Percentiles rank a stretch among this genome's conserved stretches.
Conservation (phyloP, 2,797 vertebrate genomes). For the Aulostomus chinensis region DNA sequence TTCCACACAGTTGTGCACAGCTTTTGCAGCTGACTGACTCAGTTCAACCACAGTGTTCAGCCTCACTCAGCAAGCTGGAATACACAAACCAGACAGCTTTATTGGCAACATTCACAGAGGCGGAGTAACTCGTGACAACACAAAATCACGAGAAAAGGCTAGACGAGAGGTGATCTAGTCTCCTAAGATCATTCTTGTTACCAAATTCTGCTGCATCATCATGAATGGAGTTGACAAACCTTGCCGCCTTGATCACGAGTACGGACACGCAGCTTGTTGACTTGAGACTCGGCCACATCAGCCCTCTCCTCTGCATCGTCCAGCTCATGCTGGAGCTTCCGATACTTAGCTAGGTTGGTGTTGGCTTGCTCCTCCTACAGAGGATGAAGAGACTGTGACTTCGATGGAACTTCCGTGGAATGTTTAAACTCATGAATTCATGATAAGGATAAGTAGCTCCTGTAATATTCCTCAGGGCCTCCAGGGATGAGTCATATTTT, state of each 20-base stretch:
- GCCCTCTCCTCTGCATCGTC: constrained; percentile 91
- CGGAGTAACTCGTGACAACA: constrained; percentile 31
- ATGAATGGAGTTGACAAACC: constrained; percentile 28
- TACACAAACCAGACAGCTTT: constrained; percentile 53
- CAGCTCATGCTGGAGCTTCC: constrained; percentile 92
- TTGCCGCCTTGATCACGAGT: constrained; percentile 77
- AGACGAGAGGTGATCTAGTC: constrained; percentile 45
- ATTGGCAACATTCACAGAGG: constrained; percentile 60
- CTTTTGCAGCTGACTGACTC: constrained; percentile 69
- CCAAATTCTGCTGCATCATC: too few species aligned
- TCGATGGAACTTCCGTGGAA: too few species aligned
- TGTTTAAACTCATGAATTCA: too few species aligned
- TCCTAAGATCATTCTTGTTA: constrained; percentile 62
- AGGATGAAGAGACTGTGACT: neutral
- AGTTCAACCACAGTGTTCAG: constrained; percentile 9
- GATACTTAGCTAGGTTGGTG: constrained; percentile 89
- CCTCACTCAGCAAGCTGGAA: constrained; percentile 73
- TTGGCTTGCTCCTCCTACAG: constrained; percentile 89
- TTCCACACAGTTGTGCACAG: constrained; percentile 45
- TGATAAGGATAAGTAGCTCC: too few species aligned
- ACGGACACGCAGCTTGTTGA: constrained; percentile 89
- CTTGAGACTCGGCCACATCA: constrained; percentile 87
- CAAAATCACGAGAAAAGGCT: constrained; percentile 51
- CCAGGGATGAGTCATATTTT: too few species aligned
- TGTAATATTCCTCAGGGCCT: too few species aligned